phyloP scores from a whole-genome alignment of 2,113 vertebrate genomes.

The Mesembrinibis cayennensis region DNA sequence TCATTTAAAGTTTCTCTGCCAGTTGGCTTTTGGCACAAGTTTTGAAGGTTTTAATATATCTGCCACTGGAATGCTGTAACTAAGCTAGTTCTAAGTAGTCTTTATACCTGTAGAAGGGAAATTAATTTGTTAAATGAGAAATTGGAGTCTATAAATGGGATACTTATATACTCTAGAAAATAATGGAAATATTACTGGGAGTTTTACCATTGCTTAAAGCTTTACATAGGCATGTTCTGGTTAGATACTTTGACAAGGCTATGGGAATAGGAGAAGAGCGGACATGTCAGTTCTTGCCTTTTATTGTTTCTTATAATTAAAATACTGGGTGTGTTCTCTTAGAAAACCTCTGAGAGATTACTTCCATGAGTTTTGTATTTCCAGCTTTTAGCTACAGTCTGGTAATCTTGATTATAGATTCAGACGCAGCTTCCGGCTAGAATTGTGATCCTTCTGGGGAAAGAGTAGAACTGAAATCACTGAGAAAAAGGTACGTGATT shows the following conservation, averaged over 20 bases:
- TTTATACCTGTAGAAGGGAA: background rate
- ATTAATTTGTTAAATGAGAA: background rate
- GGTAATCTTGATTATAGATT: background rate
- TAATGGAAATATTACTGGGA: background rate
- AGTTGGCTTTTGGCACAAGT: background rate
- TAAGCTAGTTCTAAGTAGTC: background rate
- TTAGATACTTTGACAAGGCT: background rate
- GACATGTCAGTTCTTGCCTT: background rate
- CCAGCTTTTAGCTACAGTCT: background rate
- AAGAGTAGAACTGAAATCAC: background rate
- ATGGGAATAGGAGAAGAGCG: background rate
- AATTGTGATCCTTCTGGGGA: background rate
- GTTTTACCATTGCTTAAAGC: background rate
- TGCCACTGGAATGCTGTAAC: background rate
- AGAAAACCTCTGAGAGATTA: background rate
- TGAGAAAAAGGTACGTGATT: background rate
- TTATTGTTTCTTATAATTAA: background rate
- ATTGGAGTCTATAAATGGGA: background rate
- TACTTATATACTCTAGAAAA: background rate
- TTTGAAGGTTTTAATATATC: background rate
- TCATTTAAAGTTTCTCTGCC: background rate
- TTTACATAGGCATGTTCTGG: background rate
- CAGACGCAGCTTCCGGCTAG: background rate
- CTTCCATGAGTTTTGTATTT: background rate
- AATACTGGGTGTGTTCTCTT: background rate